Percentiles rank a stretch among this genome's conserved stretches.
Evolutionary conservation across 2,888 invertebrate species (phyloP).

Genomic region (Taphrorychus bicolor): DNA sequence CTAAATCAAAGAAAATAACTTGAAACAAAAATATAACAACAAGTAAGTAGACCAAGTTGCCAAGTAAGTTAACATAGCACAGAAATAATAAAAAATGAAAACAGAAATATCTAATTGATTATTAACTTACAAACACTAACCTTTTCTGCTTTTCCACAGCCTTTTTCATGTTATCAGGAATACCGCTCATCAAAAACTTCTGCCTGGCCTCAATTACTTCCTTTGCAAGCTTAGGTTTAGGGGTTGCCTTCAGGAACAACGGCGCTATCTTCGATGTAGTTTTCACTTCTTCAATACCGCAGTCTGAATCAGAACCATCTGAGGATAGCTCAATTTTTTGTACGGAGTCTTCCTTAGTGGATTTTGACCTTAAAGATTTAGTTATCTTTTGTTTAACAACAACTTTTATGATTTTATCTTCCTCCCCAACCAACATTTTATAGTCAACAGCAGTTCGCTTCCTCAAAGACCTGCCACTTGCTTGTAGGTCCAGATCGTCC

Average conservation of each 20-base stretch:
- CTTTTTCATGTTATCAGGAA: constrained; percentile 70
- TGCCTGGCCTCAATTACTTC: constrained; percentile 69
- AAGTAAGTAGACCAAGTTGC: too few relatives aligned
- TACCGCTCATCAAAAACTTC: constrained; percentile 75
- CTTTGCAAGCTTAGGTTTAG: constrained; percentile 67
- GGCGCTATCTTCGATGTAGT: constrained; percentile 69
- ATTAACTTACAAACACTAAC: constrained; percentile 41
- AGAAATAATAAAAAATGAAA: too few relatives aligned
- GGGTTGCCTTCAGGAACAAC: constrained; percentile 65
- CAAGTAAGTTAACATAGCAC: too few relatives aligned
- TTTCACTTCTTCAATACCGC: constrained; percentile 4
- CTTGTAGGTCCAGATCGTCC: too few relatives aligned
- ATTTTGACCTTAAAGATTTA: too few relatives aligned
- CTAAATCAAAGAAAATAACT: constrained; percentile 44
- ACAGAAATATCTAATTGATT: too few relatives aligned
- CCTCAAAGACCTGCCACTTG: neutral
- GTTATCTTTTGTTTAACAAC: too few relatives aligned
- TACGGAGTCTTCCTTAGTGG: constrained; percentile 11
- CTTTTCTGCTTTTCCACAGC: constrained; percentile 62
- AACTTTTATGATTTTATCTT: too few relatives aligned
- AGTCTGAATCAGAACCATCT: constrained; percentile 37
- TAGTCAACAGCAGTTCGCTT: neutral
- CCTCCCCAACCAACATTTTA: too few relatives aligned
- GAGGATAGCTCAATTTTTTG: constrained; percentile 34
- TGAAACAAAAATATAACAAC: neutral